These are phyloP conservation scores for Elaphurus davidianus DNA, from an alignment of 2,113 vertebrate species.

Conservation along the genomic window DNA sequence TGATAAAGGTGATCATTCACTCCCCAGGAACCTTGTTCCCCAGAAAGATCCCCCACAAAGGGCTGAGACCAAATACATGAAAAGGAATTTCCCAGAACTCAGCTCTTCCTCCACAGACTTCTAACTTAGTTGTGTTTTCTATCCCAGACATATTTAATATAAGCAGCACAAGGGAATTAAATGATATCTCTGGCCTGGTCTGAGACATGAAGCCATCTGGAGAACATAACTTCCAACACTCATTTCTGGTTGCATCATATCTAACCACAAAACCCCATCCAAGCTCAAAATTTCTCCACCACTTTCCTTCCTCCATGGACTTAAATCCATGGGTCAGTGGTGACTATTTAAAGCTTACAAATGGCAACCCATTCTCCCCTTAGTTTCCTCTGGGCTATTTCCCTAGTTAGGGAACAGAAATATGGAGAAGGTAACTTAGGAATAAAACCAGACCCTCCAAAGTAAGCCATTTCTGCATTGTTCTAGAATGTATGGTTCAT, in stretches of 20 bases:
- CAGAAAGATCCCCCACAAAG: constrained; percentile 12
- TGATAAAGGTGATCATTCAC: constrained; percentile 33
- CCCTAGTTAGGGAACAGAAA: constrained; percentile 13
- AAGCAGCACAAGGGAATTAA: not conserved
- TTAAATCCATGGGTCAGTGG: not conserved
- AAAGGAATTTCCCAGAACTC: constrained; percentile 70
- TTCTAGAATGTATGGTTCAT: constrained; percentile 50
- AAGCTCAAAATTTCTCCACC: not conserved
- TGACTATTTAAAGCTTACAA: constrained; percentile 57
- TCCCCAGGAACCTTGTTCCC: not conserved
- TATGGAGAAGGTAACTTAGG: not conserved
- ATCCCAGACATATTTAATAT: constrained; percentile 51
- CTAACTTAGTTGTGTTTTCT: constrained; percentile 51
- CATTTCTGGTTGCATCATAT: constrained; percentile 37
- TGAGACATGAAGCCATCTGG: constrained; percentile 59
- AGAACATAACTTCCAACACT: constrained; percentile 39
- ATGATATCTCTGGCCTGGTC: constrained; percentile 27
- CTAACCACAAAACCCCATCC: constrained; percentile 54
- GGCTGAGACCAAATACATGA: constrained; percentile 42
- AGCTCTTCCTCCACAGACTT: constrained; percentile 38
- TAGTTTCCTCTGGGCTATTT: not conserved
- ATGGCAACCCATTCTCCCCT: constrained; percentile 32
- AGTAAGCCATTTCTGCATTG: constrained; percentile 46
- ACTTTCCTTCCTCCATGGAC: not conserved
- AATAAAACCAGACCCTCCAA: constrained; percentile 39